These are phyloP conservation scores for Apostichopus californicus DNA, from an alignment of 35 echinoderm and acorn worm species.

Conservation along the genomic window DNA sequence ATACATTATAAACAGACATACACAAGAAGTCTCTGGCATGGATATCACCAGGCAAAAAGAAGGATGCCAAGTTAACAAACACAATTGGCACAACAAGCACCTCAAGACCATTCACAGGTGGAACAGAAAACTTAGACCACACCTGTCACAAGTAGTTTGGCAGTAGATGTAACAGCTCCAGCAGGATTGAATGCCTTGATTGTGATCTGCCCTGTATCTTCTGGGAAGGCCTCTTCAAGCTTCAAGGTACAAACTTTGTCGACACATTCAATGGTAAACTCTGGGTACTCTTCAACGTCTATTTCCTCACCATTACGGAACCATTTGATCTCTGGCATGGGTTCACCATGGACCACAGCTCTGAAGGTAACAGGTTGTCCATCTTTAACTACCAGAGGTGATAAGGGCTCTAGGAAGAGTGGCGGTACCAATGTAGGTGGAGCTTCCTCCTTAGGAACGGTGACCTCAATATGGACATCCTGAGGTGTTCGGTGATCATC, in stretches of 20 bases:
- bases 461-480: slow-evolving; percentile 72
- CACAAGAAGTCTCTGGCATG: no score
- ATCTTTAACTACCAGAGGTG: slow-evolving; percentile 70
- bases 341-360: slow-evolving; percentile 67
- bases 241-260: slow-evolving; percentile 63
- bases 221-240: slow-evolving; percentile 88
- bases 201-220: slow-evolving; percentile 81
- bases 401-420: slow-evolving; percentile 65
- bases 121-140: slow-evolving; percentile 7
- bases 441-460: slow-evolving; percentile 48
- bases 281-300: slow-evolving; percentile 68
- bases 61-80: no score
- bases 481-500: slow-evolving; percentile 66
- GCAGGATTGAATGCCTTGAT: slow-evolving; percentile 79
- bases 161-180: slow-evolving; percentile 78
- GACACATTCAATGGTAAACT: slow-evolving; percentile 65
- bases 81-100: background rate
- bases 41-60: no score
- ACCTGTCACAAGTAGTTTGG: slow-evolving; percentile 91
- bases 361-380: slow-evolving; percentile 74
- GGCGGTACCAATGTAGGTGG: slow-evolving; percentile 60
- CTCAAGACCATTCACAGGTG: background rate
- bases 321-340: slow-evolving; percentile 84
- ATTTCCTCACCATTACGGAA: slow-evolving; percentile 79
- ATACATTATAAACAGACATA: no score